Evolutionary conservation across 2,888 invertebrate genomes (phyloP).

Genomic region (Rhopalosiphum nymphaeae): DNA sequence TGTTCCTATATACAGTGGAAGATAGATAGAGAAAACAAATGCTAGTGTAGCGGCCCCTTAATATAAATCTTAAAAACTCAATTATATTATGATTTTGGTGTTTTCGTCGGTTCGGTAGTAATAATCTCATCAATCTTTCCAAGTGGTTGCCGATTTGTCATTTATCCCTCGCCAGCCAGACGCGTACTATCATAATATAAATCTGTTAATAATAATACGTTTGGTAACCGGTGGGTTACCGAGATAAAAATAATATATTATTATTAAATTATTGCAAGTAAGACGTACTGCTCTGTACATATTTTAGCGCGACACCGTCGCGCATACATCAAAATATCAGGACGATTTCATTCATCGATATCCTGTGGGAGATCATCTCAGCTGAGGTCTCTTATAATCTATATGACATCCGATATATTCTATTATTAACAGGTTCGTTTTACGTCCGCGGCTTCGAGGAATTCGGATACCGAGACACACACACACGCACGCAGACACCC

Average conservation of each 20-base stretch:
- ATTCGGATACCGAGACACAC: constrained; percentile 8
- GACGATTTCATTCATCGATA: constrained; percentile 20
- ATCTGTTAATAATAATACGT: not conserved
- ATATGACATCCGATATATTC: not conserved
- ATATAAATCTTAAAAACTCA: not conserved
- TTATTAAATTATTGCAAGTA: not conserved
- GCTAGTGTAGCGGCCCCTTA: no score
- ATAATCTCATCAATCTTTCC: not conserved
- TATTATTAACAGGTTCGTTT: not conserved
- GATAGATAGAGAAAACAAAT: no score
- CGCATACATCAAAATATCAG: not conserved
- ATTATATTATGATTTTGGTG: not conserved
- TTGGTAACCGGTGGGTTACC: not conserved
- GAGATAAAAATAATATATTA: constrained; percentile 2
- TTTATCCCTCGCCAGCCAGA: not conserved
- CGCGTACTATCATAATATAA: not conserved
- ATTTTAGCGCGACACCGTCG: not conserved
- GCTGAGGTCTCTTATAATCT: not conserved
- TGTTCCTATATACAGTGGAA: no score
- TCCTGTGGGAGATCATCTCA: not conserved
- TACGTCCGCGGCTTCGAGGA: constrained; percentile 9
- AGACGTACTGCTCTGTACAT: not conserved
- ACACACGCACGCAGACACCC: not conserved
- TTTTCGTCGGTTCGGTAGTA: not conserved
- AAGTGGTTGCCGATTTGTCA: not conserved